Evolutionary conservation across 2,113 vertebrate genomes (phyloP).

Genomic region (Meriones unguiculatus): DNA sequence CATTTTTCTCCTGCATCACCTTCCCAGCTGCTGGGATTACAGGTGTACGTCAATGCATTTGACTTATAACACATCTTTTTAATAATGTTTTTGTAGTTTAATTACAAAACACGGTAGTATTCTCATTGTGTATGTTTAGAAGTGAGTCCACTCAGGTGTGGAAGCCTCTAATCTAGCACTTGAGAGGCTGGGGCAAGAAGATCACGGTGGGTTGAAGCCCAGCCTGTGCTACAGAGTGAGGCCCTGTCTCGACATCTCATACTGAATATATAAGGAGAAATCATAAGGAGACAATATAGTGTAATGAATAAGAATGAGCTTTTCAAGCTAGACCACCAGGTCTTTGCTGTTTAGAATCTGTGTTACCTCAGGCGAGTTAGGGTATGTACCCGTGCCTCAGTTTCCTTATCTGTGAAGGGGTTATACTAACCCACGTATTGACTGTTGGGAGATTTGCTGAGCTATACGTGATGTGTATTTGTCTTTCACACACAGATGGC

Average conservation of each 20-base stretch:
- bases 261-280: neutral
- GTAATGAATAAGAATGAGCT: neutral
- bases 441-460: conserved; percentile 27
- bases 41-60: neutral
- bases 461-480: neutral
- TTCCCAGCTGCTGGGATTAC: neutral
- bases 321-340: conserved; percentile 3
- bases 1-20: neutral
- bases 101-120: conserved; percentile 11
- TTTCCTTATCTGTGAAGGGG: neutral
- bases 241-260: neutral
- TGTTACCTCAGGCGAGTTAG: neutral
- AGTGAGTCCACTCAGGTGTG: neutral
- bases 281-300: neutral
- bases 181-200: neutral
- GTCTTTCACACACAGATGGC: conserved; percentile 90
- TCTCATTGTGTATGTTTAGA: conserved; percentile 14
- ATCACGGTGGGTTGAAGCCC: neutral
- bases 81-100: conserved; percentile 29
- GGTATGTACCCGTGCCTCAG: neutral
- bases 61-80: conserved; percentile 12
- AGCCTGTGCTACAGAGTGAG: neutral
- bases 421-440: neutral
- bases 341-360: neutral
- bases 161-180: neutral